These are phyloP conservation scores for Anastatus disparis DNA, from an alignment of 1,140 invertebrate species.

Conservation along the genomic window DNA sequence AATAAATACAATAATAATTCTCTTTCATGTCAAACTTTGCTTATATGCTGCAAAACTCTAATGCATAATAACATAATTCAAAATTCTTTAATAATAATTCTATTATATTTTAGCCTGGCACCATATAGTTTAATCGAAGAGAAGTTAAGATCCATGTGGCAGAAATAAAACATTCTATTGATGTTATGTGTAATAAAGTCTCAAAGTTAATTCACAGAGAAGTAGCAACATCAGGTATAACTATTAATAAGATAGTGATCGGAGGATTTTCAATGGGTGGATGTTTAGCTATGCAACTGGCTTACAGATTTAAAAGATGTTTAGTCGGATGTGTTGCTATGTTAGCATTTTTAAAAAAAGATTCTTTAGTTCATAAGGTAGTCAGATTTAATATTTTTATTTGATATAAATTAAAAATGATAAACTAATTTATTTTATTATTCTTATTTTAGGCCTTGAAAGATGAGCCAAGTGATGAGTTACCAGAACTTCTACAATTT, in stretches of 20 bases:
- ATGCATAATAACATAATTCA: no score
- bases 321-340: slow-evolving; percentile 77
- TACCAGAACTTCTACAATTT: slow-evolving; percentile 57
- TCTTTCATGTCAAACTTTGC: no score
- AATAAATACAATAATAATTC: no score
- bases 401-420: neutral
- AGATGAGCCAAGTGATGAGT: slow-evolving; percentile 13
- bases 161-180: slow-evolving; percentile 72
- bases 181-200: slow-evolving; percentile 68
- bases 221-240: slow-evolving; percentile 72
- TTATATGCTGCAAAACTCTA: no score
- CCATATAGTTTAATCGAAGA: slow-evolving; percentile 79
- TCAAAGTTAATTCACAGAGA: slow-evolving; percentile 73
- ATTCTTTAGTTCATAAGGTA: slow-evolving; percentile 73
- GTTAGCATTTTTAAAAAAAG: slow-evolving; percentile 78
- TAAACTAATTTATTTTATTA: slow-evolving; percentile 9
- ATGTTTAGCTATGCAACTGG: slow-evolving; percentile 74
- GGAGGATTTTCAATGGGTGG: slow-evolving; percentile 85
- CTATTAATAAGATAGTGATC: slow-evolving; percentile 73
- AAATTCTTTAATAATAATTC: neutral
- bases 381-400: neutral
- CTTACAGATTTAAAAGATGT: slow-evolving; percentile 70
- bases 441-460: slow-evolving; percentile 44
- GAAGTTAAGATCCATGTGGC: slow-evolving; percentile 70
- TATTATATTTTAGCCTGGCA: slow-evolving; percentile 60